Evolutionary conservation across 2,888 invertebrate species (phyloP), one percentile per base, ranked within the genome.

Genomic region (Tachina lurida): DNA sequence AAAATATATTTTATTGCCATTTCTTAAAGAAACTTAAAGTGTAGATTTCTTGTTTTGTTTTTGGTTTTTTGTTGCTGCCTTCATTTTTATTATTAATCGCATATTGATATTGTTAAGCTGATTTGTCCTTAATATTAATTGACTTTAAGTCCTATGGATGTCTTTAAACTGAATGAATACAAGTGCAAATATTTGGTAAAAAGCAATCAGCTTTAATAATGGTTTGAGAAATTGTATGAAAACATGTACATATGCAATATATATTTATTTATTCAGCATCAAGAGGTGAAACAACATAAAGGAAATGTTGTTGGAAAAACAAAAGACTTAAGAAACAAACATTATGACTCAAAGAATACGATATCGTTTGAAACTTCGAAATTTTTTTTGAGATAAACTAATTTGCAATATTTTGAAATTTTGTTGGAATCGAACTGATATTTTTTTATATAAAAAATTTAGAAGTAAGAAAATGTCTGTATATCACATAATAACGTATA

Each of bases 41-140:
- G 17, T 39, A 0, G 62, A 17, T 62, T 49, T 3, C 39, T 68
- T 47, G 39, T 17, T 58, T 47, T 67, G 49, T 45, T 49, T 2
- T 17, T 54, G n/a, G n/a, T 3, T 49, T 60, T 60, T 84, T 56
- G 52, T 9, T 47, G 65, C 31, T 68, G 17, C 41, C 81, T 39
- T 41, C 56, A 31, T n/a, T 49, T 17, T 49, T 62, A 43, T 75
- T 82, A 83, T 86, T 80, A 86, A 86, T 83, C 86, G 71, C 76
- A 73, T 86, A 86, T 83, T 86, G 86, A 86, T 83, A 80, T 86
- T 77, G 62, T 73, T 86, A 86, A 83, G 86, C 86, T 79, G 86
- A 86, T 86, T 86, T 86, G 86, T 86, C 86, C 75, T 86, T 86
- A 86, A 86, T 86, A 83, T 80, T 83, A 86, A 79, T 83, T 86